Conservation (phyloP, 2,888 invertebrate species). For the Embidobia sp. region DNA sequence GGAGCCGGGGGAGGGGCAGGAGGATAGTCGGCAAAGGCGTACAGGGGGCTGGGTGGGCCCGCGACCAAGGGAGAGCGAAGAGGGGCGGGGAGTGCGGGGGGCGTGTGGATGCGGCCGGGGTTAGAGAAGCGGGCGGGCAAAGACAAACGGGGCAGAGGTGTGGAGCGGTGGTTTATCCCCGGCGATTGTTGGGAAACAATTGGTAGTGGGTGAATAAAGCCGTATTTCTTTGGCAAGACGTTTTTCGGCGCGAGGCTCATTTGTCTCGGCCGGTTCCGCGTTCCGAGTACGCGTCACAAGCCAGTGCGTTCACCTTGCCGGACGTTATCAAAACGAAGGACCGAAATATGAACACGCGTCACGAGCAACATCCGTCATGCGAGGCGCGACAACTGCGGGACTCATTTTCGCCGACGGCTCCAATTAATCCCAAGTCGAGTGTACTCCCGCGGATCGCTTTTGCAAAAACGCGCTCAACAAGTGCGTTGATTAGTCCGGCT, state of each 20-base stretch:
- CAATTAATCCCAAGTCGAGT: too few relatives aligned
- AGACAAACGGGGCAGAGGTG: slow-evolving; percentile 24
- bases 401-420: too few relatives aligned
- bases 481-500: slow-evolving; percentile 11
- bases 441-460: too few relatives aligned
- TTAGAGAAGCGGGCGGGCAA: slow-evolving; percentile 13
- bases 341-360: slow-evolving; percentile 27
- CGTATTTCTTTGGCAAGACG: slow-evolving; percentile 53
- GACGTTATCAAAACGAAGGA: slow-evolving; percentile 71
- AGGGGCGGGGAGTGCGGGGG: too few relatives aligned
- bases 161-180: slow-evolving; percentile 32
- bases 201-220: slow-evolving; percentile 58
- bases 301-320: slow-evolving; percentile 79
- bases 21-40: too few relatives aligned
- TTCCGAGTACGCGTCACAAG: slow-evolving; percentile 78
- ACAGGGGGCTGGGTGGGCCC: too few relatives aligned
- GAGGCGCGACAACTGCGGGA: neutral
- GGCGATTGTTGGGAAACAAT: slow-evolving; percentile 43
- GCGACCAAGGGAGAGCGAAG: too few relatives aligned
- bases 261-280: slow-evolving; percentile 79
- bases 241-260: slow-evolving; percentile 72
- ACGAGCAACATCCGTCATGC: slow-evolving; percentile 4
- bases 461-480: slow-evolving; percentile 28
- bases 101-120: too few relatives aligned
- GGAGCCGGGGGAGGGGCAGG: too few relatives aligned